Base-by-base conservation (phyloP, 2,888 invertebrate genomes). In the Celastrina argiolus region DNA sequence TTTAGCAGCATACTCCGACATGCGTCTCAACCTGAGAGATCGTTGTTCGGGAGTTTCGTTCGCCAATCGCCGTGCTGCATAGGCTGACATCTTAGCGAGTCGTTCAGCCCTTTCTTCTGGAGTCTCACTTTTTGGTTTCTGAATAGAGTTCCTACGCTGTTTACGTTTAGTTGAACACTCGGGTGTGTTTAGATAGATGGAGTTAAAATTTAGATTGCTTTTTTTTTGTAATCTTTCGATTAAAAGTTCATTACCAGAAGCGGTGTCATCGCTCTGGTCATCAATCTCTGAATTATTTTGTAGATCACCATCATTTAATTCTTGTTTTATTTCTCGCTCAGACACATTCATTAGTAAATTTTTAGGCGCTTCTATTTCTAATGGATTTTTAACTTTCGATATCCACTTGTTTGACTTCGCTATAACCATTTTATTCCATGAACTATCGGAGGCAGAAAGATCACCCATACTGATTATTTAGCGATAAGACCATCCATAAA, bases 401-500 rank as follows among this genome's bases (percentile, higher is more conserved):
- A 79, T 78, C 88, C 88, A 89, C 78, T 87, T 78, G 74, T 85
- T 85, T 71, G 82, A 75, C 80, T 85, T 87, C 64, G 84, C 81
- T 78, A 87, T 83, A 76, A 87, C 85, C 80, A 88, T 79, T 85
- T 90, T 90, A 77, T 88, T 88, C 87, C 87, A 88, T 68, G 88
- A 84, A 80, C 81, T 78, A 77, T 87, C 84, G 14, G 82, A 81
- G 72, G 81, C 75, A 76, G 75, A 78, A 31, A 80, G 76, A 76
- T 90, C 88, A 89, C 82, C 89, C 90, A 90, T 91, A 88, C 80
- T 91, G 90, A 84, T 90, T 89, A 78, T 89, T 90, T 74, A 88
- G 74, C 66, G 90, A 90, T 74, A 85, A 77, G 67, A 80, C 73
- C 81, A 90, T 90, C 90, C 89, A 88, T 75, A 90, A 83, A 81